Evolutionary conservation across 2,888 invertebrate genomes (phyloP), one percentile per base, ranked within the genome.

Genomic region (Leucoptera coffeella): DNA sequence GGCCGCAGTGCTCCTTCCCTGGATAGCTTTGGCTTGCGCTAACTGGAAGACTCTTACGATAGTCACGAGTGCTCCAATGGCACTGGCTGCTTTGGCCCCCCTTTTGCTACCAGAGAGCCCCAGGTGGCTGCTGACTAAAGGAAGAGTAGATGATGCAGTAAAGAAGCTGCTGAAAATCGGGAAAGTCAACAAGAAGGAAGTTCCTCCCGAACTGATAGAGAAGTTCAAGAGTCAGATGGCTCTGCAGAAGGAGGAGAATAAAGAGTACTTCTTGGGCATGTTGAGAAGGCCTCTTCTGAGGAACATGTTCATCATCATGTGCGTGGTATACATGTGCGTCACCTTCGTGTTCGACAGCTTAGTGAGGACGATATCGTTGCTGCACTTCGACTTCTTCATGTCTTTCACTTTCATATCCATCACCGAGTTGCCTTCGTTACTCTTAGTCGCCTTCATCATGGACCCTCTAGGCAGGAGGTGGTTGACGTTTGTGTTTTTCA

Each of bases 41-140:
- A 25, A 34, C 23, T 34, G 34, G 34, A 28, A 32, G 14, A 30
- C 22, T 7, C 22, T 30, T 7, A 20, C 27, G 5, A 20, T 34
- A 13, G 32, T 21, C 4, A 34, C 30, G 9, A 30, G 31, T 19
- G 10, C 32, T 3, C 31, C 31, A 8, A 7, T 54, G 30, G 43
- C 36, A 1, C 32, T 49, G 17, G 49, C 45, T 29, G 17, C 55
- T 19, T 36, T 56, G 10, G 30, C 52, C 22, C 52, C 50, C 21
- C 41, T 53, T 12, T 35, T 50, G 22, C 28, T 57, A 30, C 54
- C 52, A 12, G 57, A 57, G 40, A 57, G 57, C 32, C 52, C 56
- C 19, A 45, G 50, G 35, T 57, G 56, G 56, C 33, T 56, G 14
- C 37, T 56, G 14, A 47, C 56, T 14, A 50, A 42, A 41, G 54